A percentile compares a stretch with the other conserved stretches of the same genome.
Conservation (phyloP, 1,140 invertebrate species). For the Pygmarrhopalites habei region DNA sequence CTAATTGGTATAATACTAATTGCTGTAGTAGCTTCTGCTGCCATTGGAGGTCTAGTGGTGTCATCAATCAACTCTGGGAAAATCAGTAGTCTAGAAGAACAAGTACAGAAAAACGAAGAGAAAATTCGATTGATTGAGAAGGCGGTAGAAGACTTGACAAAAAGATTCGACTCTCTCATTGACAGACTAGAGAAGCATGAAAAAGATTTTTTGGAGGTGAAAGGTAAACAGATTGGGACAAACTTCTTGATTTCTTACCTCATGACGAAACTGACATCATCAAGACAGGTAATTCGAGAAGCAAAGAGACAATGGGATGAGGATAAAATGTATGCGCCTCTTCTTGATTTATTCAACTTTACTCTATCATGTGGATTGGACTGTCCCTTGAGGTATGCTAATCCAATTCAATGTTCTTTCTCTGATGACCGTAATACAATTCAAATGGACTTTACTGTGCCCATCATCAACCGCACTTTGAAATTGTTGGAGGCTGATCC, state of each 20-base stretch:
- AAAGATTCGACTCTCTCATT: background rate
- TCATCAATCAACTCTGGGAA: background rate
- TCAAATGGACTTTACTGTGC: conserved; percentile 9
- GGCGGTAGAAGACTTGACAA: background rate
- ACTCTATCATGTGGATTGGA: conserved; percentile 13
- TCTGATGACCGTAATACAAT: background rate
- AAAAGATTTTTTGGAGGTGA: conserved; percentile 10
- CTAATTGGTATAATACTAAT: background rate
- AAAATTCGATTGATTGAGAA: background rate
- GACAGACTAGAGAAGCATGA: background rate
- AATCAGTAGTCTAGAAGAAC: background rate
- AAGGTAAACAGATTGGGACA: background rate
- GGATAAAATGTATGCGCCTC: background rate
- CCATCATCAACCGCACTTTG: background rate
- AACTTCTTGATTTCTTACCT: conserved; percentile 18
- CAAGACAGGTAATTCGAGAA: background rate
- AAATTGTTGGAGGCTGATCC: conserved; percentile 17
- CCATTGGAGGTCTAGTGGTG: background rate
- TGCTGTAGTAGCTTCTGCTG: background rate
- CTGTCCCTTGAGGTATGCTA: conserved; percentile 7
- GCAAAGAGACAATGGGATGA: conserved; percentile 2
- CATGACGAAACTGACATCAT: background rate
- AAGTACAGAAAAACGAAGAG: no score
- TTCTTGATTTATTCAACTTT: conserved; percentile 18
- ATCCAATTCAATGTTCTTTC: background rate